Conservation (phyloP, 2,113 vertebrate species). For the Corythoichthys intestinalis region DNA sequence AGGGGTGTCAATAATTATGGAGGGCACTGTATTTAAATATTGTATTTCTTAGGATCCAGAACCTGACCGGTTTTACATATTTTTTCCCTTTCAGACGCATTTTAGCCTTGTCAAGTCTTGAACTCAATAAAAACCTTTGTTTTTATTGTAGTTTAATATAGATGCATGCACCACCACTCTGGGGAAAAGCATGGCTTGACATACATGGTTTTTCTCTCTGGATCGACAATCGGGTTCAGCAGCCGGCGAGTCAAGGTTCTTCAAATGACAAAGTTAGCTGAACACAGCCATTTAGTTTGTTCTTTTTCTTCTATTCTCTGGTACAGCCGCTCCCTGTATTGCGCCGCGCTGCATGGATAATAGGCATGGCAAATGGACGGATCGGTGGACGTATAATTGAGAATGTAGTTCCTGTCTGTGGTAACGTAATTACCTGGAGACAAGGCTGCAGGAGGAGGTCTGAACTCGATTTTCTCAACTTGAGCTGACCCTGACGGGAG, state of each 20-base stretch:
- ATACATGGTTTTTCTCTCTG: neutral
- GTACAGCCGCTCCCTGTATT: neutral
- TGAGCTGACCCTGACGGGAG: constrained; percentile 6
- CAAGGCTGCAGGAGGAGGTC: constrained; percentile 14
- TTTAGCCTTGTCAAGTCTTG: too few species aligned
- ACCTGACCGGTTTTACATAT: too few species aligned
- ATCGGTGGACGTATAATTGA: constrained; percentile 9
- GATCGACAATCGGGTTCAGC: neutral
- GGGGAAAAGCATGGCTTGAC: neutral
- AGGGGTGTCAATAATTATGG: too few species aligned
- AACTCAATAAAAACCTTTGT: neutral
- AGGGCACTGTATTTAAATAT: too few species aligned
- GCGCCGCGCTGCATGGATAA: neutral
- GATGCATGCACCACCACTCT: neutral
- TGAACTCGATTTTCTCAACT: constrained; percentile 16
- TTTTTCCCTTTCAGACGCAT: too few species aligned
- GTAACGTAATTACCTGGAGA: constrained; percentile 20
- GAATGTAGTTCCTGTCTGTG: constrained; percentile 3
- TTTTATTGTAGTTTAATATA: neutral
- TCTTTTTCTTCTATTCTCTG: neutral
- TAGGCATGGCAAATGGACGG: constrained; percentile 4
- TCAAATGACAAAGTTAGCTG: neutral
- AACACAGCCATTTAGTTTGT: neutral
- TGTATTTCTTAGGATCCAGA: too few species aligned
- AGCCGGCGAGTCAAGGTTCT: neutral